Evolutionary conservation across 2,113 vertebrate genomes (phyloP), one percentile per base, ranked within the genome.

Genomic region (Centrocercus urophasianus): DNA sequence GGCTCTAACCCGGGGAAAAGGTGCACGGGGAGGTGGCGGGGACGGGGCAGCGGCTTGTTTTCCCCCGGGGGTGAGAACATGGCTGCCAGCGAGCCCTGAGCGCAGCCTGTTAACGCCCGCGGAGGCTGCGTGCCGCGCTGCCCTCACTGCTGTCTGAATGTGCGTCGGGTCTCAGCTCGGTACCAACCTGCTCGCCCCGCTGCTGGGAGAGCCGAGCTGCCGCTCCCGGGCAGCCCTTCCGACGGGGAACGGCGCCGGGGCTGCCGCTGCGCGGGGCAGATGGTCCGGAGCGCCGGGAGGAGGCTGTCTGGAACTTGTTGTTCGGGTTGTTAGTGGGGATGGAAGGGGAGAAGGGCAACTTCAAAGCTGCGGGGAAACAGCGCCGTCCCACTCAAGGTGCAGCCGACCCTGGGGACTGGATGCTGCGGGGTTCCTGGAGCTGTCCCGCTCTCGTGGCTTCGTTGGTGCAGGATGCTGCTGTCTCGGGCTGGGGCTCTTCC

Each of bases 51-150:
- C 20, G 10, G 24, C 42, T 6, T 18, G 13, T 15, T n/a, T 61
- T 19, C 36, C 80, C 66, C 48, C 9, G 2, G 73, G 52, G 52
- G 5, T 69, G 36, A 36, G 75, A 93, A 63, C 54, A 70, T 88
- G 92, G 84, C 82, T 85, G 11, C 30, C 61, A 43, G 22, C 1
- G 4, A 54, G 57, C n/a, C 36, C 32, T 36, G 4, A 13, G 9
- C 0, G 11, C 59, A 75, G 45, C 59, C 32, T 5, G 5, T 43
- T 48, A 17, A 40, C 13, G 15, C 59, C 25, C 8, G 27, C 54
- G 61, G n/a, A 5, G 21, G 40, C 59, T 47, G 0, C 2, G 20
- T 0, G 12, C 73, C 18, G 15, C 40, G 12, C 17, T 15, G 2
- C 43, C 38, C 6, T 65, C 92, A 47, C 30, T 3, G 30, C 28